Percentiles rank a stretch among this genome's conserved stretches.
Conservation (phyloP, 2,113 vertebrate species). For the Corvus moneduloides region DNA sequence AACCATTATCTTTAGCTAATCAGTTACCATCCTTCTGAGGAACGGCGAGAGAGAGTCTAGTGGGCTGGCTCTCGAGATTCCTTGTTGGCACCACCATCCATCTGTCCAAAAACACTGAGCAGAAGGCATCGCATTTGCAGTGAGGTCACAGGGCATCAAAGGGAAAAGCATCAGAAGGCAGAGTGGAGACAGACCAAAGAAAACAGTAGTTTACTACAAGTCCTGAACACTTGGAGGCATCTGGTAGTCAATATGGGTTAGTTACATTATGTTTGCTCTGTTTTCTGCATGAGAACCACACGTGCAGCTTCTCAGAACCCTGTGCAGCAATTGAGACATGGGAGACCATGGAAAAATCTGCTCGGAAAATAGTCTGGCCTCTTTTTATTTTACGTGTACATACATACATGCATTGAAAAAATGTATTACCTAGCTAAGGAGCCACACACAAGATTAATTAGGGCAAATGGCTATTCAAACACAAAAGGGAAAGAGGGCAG, state of each 20-base stretch:
- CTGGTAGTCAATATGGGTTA: conserved; percentile 40
- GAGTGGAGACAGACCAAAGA: neutral
- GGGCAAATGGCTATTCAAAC: neutral
- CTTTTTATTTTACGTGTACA: neutral
- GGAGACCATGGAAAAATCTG: neutral
- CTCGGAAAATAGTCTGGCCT: neutral
- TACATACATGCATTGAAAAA: neutral
- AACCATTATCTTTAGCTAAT: conserved; percentile 30
- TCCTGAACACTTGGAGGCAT: neutral
- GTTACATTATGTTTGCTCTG: neutral
- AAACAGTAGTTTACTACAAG: neutral
- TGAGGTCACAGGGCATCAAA: neutral
- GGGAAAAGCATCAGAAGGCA: conserved; percentile 8
- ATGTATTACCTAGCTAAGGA: neutral
- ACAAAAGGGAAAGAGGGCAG: neutral
- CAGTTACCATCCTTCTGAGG: neutral
- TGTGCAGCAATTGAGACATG: neutral
- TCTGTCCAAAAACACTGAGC: neutral
- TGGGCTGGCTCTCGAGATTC: neutral
- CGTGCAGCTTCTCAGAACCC: neutral
- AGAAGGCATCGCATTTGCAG: neutral
- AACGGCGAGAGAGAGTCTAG: neutral
- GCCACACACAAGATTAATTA: neutral
- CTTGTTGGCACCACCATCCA: neutral
- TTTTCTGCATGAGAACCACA: conserved; percentile 10